Conservation (phyloP, 2,888 invertebrate species). For the Morpho deidamia region DNA sequence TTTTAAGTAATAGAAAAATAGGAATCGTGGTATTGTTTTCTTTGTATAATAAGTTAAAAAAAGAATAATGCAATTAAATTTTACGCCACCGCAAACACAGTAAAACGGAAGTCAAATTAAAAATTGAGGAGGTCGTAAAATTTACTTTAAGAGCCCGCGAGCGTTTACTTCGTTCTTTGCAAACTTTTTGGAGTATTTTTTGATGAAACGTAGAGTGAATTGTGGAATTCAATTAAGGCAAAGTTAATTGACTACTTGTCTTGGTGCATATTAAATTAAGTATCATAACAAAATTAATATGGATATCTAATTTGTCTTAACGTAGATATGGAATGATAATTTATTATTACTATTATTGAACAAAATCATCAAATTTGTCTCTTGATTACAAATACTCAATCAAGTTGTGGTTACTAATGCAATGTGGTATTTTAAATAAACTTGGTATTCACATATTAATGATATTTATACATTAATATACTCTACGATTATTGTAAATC, state of each 20-base stretch:
- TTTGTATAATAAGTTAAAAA: conserved; percentile 1
- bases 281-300: conserved; percentile 1
- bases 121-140: conserved; percentile 24
- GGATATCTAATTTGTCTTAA: not conserved
- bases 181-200: conserved; percentile 20
- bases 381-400: conserved; percentile 15
- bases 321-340: not conserved
- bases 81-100: conserved; percentile 17
- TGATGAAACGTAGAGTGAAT: conserved; percentile 21
- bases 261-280: not conserved
- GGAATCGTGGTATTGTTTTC: conserved; percentile 1
- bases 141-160: conserved; percentile 19
- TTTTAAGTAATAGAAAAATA: conserved; percentile 4
- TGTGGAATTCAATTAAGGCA: conserved; percentile 32
- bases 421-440: too few relatives aligned
- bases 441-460: not conserved
- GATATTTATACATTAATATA: not conserved
- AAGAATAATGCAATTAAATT: conserved; percentile 14
- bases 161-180: conserved; percentile 21
- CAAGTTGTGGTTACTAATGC: conserved; percentile 11
- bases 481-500: too few relatives aligned
- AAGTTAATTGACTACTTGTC: conserved; percentile 17
- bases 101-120: conserved; percentile 25
- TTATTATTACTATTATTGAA: not conserved
- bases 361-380: not conserved